These are phyloP conservation scores for Neosalanx taihuensis DNA, from an alignment of 2,797 vertebrate genomes.

Conservation along the genomic window DNA sequence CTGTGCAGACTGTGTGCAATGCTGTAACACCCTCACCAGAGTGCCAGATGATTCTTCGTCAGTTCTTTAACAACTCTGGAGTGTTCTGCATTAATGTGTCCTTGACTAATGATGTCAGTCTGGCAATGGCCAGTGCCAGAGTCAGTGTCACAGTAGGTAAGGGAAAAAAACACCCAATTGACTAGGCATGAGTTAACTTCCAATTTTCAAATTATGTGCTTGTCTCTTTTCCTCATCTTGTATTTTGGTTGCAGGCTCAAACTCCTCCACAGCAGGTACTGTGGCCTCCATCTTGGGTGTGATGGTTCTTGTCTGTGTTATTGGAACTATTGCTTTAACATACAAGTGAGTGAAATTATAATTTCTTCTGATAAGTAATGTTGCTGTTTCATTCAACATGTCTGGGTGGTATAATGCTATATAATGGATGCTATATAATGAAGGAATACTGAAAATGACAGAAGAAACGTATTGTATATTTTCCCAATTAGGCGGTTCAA, in stretches of 20 bases:
- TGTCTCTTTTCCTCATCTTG: slow-evolving; percentile 2
- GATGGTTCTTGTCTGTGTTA: slow-evolving; percentile 67
- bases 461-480: background rate
- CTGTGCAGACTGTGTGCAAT: slow-evolving; percentile 76
- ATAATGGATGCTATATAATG: background rate
- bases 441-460: background rate
- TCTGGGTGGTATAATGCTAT: background rate
- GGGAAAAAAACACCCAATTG: slow-evolving; percentile 14
- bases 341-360: slow-evolving; percentile 73
- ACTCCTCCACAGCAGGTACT: slow-evolving; percentile 64
- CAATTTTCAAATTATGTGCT: background rate
- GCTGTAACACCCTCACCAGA: slow-evolving; percentile 76
- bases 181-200: background rate
- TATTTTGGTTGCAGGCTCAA: slow-evolving; percentile 54
- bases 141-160: slow-evolving; percentile 81
- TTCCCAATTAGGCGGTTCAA: slow-evolving; percentile 69
- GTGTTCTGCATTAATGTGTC: slow-evolving; percentile 93
- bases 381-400: background rate
- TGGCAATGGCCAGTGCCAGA: slow-evolving; percentile 83
- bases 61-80: slow-evolving; percentile 85
- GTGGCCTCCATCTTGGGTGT: slow-evolving; percentile 72
- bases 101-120: slow-evolving; percentile 83
- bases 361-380: background rate
- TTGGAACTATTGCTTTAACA: slow-evolving; percentile 75
- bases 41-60: slow-evolving; percentile 87